Conservation (phyloP, 2,888 invertebrate species). For the Yponomeuta evonymella region DNA sequence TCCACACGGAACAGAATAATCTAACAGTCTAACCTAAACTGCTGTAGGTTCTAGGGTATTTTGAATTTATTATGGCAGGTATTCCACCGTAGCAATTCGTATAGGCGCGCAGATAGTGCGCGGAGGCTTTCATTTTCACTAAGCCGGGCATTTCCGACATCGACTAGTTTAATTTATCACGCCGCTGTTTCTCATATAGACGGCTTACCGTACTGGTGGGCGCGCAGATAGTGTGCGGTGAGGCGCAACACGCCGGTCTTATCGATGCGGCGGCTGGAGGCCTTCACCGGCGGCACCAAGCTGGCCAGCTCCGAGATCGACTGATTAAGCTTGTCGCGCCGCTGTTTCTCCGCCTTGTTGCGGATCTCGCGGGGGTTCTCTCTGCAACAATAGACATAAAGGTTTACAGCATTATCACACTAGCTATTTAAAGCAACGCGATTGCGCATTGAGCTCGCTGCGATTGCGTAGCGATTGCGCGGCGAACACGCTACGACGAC, state of each 20-base stretch:
- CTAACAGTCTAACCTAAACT: too few relatives aligned
- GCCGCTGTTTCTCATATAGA: too few relatives aligned
- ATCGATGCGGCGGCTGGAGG: conserved; percentile 87
- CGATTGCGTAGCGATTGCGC: too few relatives aligned
- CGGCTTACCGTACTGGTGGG: conserved; percentile 77
- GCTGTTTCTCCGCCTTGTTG: conserved; percentile 92
- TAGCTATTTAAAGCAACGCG: too few relatives aligned
- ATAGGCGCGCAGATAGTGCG: conserved; percentile 88
- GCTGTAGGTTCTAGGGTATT: too few relatives aligned
- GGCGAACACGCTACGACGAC: too few relatives aligned
- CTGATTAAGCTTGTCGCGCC: conserved; percentile 90
- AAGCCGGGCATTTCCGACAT: too few relatives aligned
- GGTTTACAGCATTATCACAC: too few relatives aligned
- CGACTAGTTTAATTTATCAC: too few relatives aligned
- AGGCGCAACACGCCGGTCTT: conserved; percentile 93
- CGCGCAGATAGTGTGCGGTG: conserved; percentile 88
- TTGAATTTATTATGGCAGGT: too few relatives aligned
- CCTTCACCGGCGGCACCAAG: conserved; percentile 87
- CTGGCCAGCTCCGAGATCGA: conserved; percentile 87
- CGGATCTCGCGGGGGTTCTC: conserved; percentile 80
- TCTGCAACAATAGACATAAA: conserved; percentile 30
- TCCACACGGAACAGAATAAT: too few relatives aligned
- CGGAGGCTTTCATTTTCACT: conserved; percentile 34
- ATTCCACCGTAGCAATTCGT: conserved; percentile 33
- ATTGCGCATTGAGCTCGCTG: too few relatives aligned